Evolutionary conservation across 2,888 invertebrate genomes (phyloP), one percentile per base, ranked within the genome.

Genomic region (Caenorhabditis drosophilae): DNA sequence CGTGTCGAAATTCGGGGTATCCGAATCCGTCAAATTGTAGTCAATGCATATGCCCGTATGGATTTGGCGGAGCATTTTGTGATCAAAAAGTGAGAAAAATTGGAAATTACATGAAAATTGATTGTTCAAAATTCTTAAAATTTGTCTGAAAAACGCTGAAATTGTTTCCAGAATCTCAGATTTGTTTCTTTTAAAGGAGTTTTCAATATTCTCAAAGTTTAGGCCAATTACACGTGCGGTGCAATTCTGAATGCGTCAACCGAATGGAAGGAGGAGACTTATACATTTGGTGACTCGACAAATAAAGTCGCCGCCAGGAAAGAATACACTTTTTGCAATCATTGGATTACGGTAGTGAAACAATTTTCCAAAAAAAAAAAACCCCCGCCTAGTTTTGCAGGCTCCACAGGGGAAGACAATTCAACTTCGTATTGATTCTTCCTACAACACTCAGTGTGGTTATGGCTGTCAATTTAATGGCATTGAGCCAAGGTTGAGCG

Each of bases 21-120:
- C 47, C 76, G n/a, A 73, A 80, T 35, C 77, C 79, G 22, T 73
- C 77, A 44, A 58, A 77, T 25, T 79, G 79, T 47, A 31, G 35
- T 0, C 42, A 41, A 12, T 78, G 78, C 41, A 53, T 67, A 3
- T 78, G 78, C 50, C 78, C 78, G 0, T 59, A 56, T 7, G 77
- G 78, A n/a, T 51, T 70, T 16, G 68, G 56, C 6, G 78, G 77
- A 18, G 51, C 52, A n/a, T 52, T 72, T 2, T 77, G 77, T 22
- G 53, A 44, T 35, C 44, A 57, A 15, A 42, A 7, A 9, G 27
- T 26, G 4, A 9, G 18, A 6, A 18, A 4, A 4, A 20, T 12
- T 12, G 6, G 7, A 4, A 42, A 42, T 12, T n/a, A n/a, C n/a
- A n/a, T n/a, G n/a, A n/a, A n/a, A n/a, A n/a, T n/a, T n/a, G n/a